Conservation (phyloP, 1,140 invertebrate species). For the Subanguina moxae region DNA sequence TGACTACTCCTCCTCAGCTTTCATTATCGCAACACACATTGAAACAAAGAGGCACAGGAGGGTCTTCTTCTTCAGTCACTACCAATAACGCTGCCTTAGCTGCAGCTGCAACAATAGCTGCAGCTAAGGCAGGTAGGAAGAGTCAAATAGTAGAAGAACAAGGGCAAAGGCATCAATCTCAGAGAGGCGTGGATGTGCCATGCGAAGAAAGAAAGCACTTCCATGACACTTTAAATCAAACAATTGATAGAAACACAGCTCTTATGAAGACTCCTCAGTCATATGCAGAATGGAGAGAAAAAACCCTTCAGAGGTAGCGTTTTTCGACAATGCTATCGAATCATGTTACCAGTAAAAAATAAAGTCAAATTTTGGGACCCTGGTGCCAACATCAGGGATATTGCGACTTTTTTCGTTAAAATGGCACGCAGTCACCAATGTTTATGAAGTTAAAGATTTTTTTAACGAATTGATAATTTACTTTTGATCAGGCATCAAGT, state of each 20-base stretch:
- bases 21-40: not conserved
- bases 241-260: not conserved
- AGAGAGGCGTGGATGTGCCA: not conserved
- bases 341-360: too few relatives aligned
- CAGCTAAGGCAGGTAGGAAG: not conserved
- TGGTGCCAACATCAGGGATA: too few relatives aligned
- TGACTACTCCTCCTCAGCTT: not conserved
- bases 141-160: not conserved
- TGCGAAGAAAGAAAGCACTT: not conserved
- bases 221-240: not conserved
- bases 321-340: not conserved
- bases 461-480: too few relatives aligned
- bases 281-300: conserved; percentile 39
- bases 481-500: too few relatives aligned
- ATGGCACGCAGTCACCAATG: too few relatives aligned
- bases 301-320: conserved; percentile 26
- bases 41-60: too few relatives aligned
- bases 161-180: not conserved
- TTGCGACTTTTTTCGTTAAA: too few relatives aligned
- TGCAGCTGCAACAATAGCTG: not conserved
- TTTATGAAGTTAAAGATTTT: too few relatives aligned
- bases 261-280: conserved; percentile 24
- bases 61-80: too few relatives aligned
- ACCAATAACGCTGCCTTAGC: too few relatives aligned
- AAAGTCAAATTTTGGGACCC: too few relatives aligned